Evolutionary conservation across 2,888 invertebrate species (phyloP).

Genomic region (Diachrysia chrysitis): DNA sequence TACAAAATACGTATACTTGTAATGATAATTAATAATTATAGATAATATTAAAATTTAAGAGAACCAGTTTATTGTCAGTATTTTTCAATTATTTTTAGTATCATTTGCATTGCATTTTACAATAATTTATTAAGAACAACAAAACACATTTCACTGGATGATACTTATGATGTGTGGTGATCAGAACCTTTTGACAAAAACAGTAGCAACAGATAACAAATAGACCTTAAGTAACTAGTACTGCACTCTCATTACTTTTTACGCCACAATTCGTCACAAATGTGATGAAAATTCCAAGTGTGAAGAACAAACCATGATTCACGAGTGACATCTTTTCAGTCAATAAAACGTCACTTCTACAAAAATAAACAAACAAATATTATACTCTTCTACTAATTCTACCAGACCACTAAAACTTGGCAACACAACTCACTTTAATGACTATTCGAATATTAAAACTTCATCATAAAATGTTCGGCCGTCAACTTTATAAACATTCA

Average conservation of each 20-base stretch:
- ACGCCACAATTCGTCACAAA: too few relatives aligned
- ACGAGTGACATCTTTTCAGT: neutral
- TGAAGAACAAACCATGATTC: neutral
- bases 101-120: too few relatives aligned
- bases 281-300: neutral
- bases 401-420: conserved; percentile 32
- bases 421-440: conserved; percentile 38
- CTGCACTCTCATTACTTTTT: neutral
- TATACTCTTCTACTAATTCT: conserved; percentile 1
- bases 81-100: too few relatives aligned
- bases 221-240: too few relatives aligned
- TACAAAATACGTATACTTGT: neutral
- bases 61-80: too few relatives aligned
- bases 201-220: too few relatives aligned
- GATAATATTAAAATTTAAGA: too few relatives aligned
- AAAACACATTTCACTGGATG: too few relatives aligned
- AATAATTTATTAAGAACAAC: too few relatives aligned
- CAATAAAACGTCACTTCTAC: neutral
- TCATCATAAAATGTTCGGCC: conserved; percentile 41
- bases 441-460: conserved; percentile 48
- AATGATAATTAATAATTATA: too few relatives aligned
- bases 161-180: too few relatives aligned
- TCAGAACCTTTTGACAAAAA: neutral
- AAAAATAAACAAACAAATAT: neutral
- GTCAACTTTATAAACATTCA: conserved; percentile 50